These are phyloP conservation scores for Anseranas semipalmata DNA, from an alignment of 2,113 vertebrate genomes.

Conservation along the genomic window DNA sequence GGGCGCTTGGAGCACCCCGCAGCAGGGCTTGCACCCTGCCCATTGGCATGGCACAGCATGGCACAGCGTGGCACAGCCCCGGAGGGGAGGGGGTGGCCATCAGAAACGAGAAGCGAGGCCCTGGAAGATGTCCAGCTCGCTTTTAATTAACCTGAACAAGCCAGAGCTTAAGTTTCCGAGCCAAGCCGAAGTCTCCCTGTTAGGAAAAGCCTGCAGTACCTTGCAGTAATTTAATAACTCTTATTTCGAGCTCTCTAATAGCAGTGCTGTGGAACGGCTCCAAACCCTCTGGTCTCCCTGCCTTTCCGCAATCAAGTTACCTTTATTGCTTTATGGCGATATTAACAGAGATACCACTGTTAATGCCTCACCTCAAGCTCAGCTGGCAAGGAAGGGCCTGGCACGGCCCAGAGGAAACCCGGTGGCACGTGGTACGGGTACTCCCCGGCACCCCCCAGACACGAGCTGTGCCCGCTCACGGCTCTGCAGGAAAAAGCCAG, in stretches of 20 bases:
- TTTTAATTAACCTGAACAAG: slow-evolving; percentile 71
- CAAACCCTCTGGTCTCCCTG: slow-evolving; percentile 42
- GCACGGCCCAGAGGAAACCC: background rate
- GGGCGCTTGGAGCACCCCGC: background rate
- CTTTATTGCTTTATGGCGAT: slow-evolving; percentile 57
- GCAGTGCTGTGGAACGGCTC: slow-evolving; percentile 21
- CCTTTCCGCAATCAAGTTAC: slow-evolving; percentile 50
- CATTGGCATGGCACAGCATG: background rate
- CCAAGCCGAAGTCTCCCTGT: slow-evolving; percentile 46
- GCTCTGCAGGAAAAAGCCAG: background rate
- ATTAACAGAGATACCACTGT: slow-evolving; percentile 65
- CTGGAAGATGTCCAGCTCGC: slow-evolving; percentile 63
- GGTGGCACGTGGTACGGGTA: fast-evolving
- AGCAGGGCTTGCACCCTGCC: no score
- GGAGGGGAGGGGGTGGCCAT: background rate
- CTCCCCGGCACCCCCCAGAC: background rate
- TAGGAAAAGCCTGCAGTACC: slow-evolving; percentile 67
- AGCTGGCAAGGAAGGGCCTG: slow-evolving; percentile 15
- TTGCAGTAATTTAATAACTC: slow-evolving; percentile 67
- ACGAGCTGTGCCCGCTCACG: no score
- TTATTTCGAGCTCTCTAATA: slow-evolving; percentile 42
- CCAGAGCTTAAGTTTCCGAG: slow-evolving; percentile 62
- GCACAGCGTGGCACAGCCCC: background rate
- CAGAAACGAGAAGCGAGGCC: slow-evolving; percentile 4
- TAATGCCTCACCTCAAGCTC: slow-evolving; percentile 35